Evolutionary conservation across 1,140 invertebrate species (phyloP), one percentile per base, ranked within the genome.

Genomic region (Gryon sp.): DNA sequence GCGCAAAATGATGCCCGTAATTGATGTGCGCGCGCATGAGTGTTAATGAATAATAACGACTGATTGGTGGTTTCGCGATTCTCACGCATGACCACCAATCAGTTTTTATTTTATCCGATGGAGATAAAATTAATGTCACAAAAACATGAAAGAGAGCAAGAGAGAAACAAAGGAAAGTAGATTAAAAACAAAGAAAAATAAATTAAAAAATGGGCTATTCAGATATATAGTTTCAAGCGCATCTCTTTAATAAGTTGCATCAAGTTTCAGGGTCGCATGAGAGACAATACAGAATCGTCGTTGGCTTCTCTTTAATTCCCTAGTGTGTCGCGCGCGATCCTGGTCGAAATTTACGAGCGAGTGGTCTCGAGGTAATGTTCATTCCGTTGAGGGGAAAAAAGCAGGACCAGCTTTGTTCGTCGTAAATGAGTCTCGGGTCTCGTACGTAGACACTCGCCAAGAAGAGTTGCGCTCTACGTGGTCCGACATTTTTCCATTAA

Each of bases 231-330:
- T 59, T 66, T 74, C 70, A 11, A 24, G 38, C 41, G 38, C 60
- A 50, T 77, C 45, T 41, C 40, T 72, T 62, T 68, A 66, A 72
- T 72, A 60, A 72, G 62, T 68, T 40, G 15, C 46, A 46, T 36
- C 52, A 66, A 74, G 70, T 74, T 65, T 65, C 52, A 62, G 62
- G 46, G 46, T 53, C 50, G 65, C 43, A 32, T 43, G 57, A 41
- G 30, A 76, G 66, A 76, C 74, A 76, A 76, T 76, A 70, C 74
- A 59, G 52, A 70, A 59, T 70, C 73, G 52, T 76, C 65, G 66
- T 72, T 72, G 65, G 60, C 60, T 48, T 68, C 59, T 70, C 75
- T 77, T 72, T 72, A 77, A 77, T 77, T 78, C 62, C 57, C 32
- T 36, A 43, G 55, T 63, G 66, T 53, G 76, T 78, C 69, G 63